phyloP scores from a whole-genome alignment of 2,113 vertebrate genomes.

The Otis tarda region DNA sequence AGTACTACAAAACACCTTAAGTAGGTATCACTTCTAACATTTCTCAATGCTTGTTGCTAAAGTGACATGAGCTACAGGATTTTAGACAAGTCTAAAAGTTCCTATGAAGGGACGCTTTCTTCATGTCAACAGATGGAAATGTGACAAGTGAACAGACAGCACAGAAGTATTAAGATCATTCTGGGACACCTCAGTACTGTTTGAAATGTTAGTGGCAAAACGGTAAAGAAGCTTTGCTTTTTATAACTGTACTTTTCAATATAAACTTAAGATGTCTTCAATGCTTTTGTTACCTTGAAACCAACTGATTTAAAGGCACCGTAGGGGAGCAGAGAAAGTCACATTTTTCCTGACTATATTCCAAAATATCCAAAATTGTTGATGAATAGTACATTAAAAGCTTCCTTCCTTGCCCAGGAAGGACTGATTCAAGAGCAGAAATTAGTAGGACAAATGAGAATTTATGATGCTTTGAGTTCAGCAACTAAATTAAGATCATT shows the following conservation, averaged over 20 bases:
- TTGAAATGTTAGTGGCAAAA: background rate
- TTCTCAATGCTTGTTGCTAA: background rate
- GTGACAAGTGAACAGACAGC: background rate
- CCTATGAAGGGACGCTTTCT: background rate
- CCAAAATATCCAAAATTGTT: background rate
- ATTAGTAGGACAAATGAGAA: background rate
- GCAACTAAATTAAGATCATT: background rate
- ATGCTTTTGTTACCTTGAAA: background rate
- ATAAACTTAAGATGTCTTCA: background rate
- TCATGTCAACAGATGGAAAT: background rate
- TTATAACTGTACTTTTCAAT: background rate
- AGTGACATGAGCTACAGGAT: background rate
- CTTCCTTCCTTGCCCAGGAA: background rate
- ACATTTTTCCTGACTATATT: background rate
- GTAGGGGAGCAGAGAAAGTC: background rate
- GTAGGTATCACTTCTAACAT: background rate
- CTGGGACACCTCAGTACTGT: background rate
- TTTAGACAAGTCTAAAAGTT: background rate
- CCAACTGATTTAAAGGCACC: background rate
- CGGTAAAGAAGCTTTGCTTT: background rate
- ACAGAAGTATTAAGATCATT: background rate
- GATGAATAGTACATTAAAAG: background rate
- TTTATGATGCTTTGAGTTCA: background rate
- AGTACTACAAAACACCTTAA: background rate
- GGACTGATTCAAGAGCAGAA: background rate